These are phyloP conservation scores for Protomyctophum bolini DNA, from an alignment of 2,113 vertebrate genomes.

Conservation along the genomic window DNA sequence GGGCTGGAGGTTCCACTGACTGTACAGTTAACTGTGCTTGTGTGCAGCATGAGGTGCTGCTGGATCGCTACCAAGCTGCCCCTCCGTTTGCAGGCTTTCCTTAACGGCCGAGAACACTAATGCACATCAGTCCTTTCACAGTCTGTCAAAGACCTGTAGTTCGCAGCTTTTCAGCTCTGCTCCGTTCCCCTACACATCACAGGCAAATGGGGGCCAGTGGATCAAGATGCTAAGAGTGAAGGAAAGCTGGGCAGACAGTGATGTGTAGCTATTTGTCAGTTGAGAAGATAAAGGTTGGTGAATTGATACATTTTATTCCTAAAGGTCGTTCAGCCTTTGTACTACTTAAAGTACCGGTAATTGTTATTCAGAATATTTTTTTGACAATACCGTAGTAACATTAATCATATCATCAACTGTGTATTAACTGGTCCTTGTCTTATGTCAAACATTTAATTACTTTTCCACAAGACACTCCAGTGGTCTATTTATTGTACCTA, in stretches of 20 bases:
- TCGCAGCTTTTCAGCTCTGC: constrained; percentile 29
- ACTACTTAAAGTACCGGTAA: too few species aligned
- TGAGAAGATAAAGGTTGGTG: neutral
- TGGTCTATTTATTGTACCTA: neutral
- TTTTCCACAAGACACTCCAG: too few species aligned
- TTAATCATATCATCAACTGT: too few species aligned
- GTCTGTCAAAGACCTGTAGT: constrained; percentile 50
- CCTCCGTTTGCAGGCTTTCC: constrained; percentile 40
- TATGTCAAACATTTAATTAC: neutral
- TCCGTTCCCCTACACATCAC: constrained; percentile 20
- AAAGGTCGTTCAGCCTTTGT: too few species aligned
- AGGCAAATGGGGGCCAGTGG: constrained; percentile 2
- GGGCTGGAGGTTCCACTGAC: constrained; percentile 21
- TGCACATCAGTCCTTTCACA: constrained; percentile 53
- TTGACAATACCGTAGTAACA: too few species aligned
- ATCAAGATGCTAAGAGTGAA: constrained; percentile 25
- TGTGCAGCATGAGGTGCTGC: constrained; percentile 22
- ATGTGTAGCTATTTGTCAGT: neutral
- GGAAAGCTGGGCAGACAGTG: constrained; percentile 3
- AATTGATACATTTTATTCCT: neutral
- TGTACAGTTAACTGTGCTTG: constrained; percentile 11
- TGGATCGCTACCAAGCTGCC: constrained; percentile 54
- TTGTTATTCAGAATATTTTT: too few species aligned
- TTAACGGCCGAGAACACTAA: constrained; percentile 59
- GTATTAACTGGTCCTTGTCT: neutral